Base-by-base conservation (phyloP, 2,113 vertebrate genomes). In the Phylloscopus whistleri region DNA sequence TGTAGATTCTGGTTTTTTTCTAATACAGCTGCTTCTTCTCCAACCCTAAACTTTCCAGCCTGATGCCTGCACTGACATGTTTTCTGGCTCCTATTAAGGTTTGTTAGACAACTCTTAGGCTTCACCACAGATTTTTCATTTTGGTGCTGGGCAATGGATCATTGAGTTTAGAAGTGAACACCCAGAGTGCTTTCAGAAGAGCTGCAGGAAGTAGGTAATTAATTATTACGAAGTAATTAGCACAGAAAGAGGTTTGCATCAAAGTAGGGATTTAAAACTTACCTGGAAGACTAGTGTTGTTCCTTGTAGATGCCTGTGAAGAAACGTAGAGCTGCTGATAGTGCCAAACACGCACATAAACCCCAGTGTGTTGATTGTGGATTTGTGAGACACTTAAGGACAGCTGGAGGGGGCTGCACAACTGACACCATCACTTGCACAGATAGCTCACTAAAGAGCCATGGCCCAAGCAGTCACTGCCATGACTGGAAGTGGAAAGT, bases 141-240 rank as follows among this genome's bases (percentile, higher is more conserved):
- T 90, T 78, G 69, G 6, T 78, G 49, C 43, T 44, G 37, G 13
- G n/a, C n/a, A 77, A 11, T 31, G n/a, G 46, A 68, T 76, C 2
- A 1, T 69, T 23, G 37, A 8, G 56, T 58, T 94, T 66, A 55
- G 52, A 93, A 78, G 21, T 2, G 2, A 87, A 84, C 33, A 82
- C 15, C 4, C 27, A 4, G 23, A 27, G 12, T 41, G 16, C 35
- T 94, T 81, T 91, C 81, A 70, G 43, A 52, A 83, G 35, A 70
- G 31, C 43, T 78, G 19, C 39, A 58, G 69, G 55, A 84, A 89
- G 27, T 28, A 91, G 35, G 28, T 75, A 72, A 76, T 84, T 55
- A 81, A 84, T 94, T 89, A 78, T 82, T 82, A 87, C 43, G 60
- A 93, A 68, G 39, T 75, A 91, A 84, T 93, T 75, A 89, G 27